A percentile compares a stretch with the other conserved stretches of the same genome.
These are phyloP conservation scores for Drosophila funebris DNA, from an alignment of 1,140 invertebrate species.

Conservation along the genomic window DNA sequence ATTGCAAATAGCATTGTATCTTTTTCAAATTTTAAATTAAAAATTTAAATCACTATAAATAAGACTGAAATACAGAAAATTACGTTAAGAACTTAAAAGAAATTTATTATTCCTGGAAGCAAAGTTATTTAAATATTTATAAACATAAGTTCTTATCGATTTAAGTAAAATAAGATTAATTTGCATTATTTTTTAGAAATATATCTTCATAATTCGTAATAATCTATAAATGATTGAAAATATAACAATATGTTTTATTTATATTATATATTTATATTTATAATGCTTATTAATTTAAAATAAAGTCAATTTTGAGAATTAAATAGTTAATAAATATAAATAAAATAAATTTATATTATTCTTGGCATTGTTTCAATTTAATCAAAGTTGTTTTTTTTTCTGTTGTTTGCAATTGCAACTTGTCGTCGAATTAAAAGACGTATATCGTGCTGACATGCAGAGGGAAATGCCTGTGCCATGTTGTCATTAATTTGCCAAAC, in stretches of 20 bases:
- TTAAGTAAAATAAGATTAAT: too few relatives aligned
- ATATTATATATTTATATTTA: too few relatives aligned
- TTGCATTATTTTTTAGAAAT: too few relatives aligned
- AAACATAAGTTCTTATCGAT: too few relatives aligned
- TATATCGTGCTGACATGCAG: constrained; percentile 59
- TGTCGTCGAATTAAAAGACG: constrained; percentile 12
- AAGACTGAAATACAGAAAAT: neutral
- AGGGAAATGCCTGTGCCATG: constrained; percentile 54
- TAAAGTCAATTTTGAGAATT: too few relatives aligned
- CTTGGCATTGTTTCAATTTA: neutral
- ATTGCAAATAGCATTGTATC: neutral
- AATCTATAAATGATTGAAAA: too few relatives aligned
- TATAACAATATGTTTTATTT: too few relatives aligned
- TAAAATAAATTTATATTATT: neutral
- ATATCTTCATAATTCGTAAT: too few relatives aligned
- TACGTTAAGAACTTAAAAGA: neutral
- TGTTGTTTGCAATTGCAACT: constrained; percentile 27
- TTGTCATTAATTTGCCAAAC: constrained; percentile 68
- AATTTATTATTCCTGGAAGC: neutral
- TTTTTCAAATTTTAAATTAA: constrained; percentile 2
- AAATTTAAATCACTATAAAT: neutral
- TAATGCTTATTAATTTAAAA: too few relatives aligned
- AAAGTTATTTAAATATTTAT: too few relatives aligned
- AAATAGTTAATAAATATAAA: neutral
- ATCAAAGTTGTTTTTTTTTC: neutral